Evolutionary conservation across 1,140 invertebrate species (phyloP), one percentile per base, ranked within the genome.

Genomic region (Drosophila nannoptera): DNA sequence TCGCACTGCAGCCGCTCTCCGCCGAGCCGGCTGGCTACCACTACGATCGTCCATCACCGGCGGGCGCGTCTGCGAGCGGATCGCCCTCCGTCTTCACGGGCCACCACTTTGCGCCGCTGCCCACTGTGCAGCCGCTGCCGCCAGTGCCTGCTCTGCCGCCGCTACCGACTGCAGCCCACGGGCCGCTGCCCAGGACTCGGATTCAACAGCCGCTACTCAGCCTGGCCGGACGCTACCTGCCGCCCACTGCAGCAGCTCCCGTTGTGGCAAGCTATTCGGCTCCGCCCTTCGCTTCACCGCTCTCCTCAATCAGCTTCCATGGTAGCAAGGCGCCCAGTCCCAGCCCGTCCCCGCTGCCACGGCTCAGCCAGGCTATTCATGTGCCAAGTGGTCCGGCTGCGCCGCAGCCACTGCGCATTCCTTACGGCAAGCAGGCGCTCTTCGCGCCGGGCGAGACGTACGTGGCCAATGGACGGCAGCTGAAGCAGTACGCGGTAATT

Each of bases 401-500:
- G 12, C 46, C 55, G 0, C 74, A 69, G 52, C 83, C 78, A 2
- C 59, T 88, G 14, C 73, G 87, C 7, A 69, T 88, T 11, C 83
- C 87, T 12, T 88, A 64, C 8, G 87, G 87, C 33, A 82, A 88
- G 29, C 64, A 76, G 42, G 74, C 87, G 2, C 29, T 84, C 14
- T 76, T 84, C 12, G 49, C 82, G 4, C 82, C 81, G 49, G 81
- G 81, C 2, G 71, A 86, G 5, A 77, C 73, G 4, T 89, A 89
- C 29, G 63, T 77, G 9, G 55, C 73, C 60, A 84, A 88, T 64
- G 88, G 88, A 46, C 77, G 88, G 3, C 77, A 87, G 52, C 54
- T 89, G 54, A 89, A 89, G 50, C 89, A 89, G 40, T 89, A 89
- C 31, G 77, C 80, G 6, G 89, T 89, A 5, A 69, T 86, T 5